phyloP scores from a whole-genome alignment of 1,140 invertebrate genomes.

The Ridgeia piscesae region DNA sequence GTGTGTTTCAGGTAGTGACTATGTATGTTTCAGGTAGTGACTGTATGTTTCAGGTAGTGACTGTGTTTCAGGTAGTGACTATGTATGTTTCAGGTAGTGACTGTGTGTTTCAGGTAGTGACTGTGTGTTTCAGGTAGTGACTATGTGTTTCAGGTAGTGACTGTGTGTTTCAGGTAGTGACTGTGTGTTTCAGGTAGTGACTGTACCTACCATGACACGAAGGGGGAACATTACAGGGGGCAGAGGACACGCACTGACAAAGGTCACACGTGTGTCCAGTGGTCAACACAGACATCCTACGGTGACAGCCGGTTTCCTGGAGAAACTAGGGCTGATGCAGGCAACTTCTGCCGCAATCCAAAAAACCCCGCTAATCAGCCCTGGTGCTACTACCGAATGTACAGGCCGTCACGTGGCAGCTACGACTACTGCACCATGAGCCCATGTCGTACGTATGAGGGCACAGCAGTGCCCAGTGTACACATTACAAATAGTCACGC shows the following conservation, averaged over 20 bases:
- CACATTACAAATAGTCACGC: not conserved
- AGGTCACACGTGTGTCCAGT: slow-evolving; percentile 9
- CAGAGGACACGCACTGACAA: slow-evolving; percentile 8
- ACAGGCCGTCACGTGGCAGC: not conserved
- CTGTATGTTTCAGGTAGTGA: too few relatives aligned
- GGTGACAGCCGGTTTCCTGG: not conserved
- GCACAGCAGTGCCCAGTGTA: not conserved
- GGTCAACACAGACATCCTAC: not conserved
- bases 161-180: too few relatives aligned
- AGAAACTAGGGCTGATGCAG: not conserved
- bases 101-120: too few relatives aligned
- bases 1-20: too few relatives aligned
- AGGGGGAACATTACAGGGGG: slow-evolving; percentile 14
- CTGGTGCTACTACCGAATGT: slow-evolving; percentile 8
- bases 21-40: too few relatives aligned
- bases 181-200: slow-evolving; percentile 17
- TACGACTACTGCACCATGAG: slow-evolving; percentile 13
- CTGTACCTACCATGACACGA: slow-evolving; percentile 27
- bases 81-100: too few relatives aligned
- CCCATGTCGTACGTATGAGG: slow-evolving; percentile 8
- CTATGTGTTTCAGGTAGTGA: too few relatives aligned
- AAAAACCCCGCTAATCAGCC: not conserved
- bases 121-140: too few relatives aligned
- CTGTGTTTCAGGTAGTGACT: too few relatives aligned
- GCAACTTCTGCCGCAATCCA: slow-evolving; percentile 18